Conservation (phyloP, 2,113 vertebrate genomes). For the Spea multiplicata region DNA sequence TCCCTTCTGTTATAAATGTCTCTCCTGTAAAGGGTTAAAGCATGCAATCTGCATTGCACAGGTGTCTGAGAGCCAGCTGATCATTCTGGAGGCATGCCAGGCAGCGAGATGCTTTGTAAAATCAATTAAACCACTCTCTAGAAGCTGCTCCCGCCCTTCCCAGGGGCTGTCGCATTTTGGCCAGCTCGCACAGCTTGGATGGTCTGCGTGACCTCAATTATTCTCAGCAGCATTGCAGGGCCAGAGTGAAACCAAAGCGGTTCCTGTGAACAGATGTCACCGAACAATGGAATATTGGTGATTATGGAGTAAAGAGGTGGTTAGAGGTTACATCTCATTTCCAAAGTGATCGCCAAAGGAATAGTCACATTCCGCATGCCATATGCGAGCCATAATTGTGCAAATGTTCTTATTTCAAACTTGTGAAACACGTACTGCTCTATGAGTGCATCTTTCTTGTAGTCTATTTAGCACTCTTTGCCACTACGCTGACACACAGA, state of each 20-base stretch:
- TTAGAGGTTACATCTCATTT: background rate
- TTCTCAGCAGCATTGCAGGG: slow-evolving; percentile 1
- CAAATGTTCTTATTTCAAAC: slow-evolving; percentile 6
- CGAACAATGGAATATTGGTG: background rate
- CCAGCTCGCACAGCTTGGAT: slow-evolving; percentile 14
- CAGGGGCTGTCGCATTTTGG: slow-evolving; percentile 6
- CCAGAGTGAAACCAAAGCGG: slow-evolving; percentile 24
- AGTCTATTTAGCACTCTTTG: background rate
- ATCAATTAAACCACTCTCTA: slow-evolving; percentile 37
- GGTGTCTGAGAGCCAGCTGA: slow-evolving; percentile 8
- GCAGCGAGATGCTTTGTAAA: slow-evolving; percentile 25
- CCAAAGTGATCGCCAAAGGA: background rate
- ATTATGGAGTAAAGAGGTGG: background rate
- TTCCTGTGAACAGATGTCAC: slow-evolving; percentile 32
- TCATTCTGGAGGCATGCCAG: slow-evolving; percentile 10
- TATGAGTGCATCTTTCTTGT: background rate
- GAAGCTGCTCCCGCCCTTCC: slow-evolving; percentile 24
- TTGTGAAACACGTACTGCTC: background rate
- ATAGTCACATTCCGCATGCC: background rate
- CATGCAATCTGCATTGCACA: slow-evolving; percentile 4
- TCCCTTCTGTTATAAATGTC: too few relatives aligned
- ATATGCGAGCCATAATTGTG: background rate
- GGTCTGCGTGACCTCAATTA: slow-evolving; percentile 30
- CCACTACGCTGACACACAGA: background rate
- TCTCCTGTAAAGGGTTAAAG: slow-evolving; percentile 4